A percentile compares a stretch with the other conserved stretches of the same genome.
Conservation (phyloP, 2,113 vertebrate species). For the Saccopteryx leptura region DNA sequence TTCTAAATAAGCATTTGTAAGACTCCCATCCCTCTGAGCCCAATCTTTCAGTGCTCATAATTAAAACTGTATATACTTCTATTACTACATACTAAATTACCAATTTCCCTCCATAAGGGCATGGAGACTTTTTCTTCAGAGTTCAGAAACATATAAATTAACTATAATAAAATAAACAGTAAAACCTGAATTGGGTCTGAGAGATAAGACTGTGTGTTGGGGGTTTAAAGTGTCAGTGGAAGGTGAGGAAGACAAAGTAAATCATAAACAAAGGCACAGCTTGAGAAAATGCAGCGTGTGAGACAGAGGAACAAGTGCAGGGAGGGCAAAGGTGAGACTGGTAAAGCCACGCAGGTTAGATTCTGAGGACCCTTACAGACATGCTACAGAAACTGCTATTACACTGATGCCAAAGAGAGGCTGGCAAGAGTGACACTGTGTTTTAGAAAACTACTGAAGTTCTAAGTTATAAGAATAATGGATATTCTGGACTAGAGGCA, state of each 20-base stretch:
- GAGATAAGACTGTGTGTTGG: background rate
- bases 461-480: background rate
- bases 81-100: conserved; percentile 47
- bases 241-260: conserved; percentile 12
- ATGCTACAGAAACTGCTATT: background rate
- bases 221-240: background rate
- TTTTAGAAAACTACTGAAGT: conserved; percentile 45
- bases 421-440: background rate
- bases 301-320: background rate
- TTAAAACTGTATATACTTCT: conserved; percentile 43
- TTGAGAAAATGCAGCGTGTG: conserved; percentile 35
- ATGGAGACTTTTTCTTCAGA: conserved; percentile 42
- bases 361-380: conserved; percentile 35
- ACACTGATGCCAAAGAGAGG: conserved; percentile 20
- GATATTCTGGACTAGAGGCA: background rate
- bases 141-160: conserved; percentile 5
- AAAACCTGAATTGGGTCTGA: conserved; percentile 37
- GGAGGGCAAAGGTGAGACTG: background rate
- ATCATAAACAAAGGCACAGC: conserved; percentile 59
- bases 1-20: conserved; percentile 55
- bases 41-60: conserved; percentile 28
- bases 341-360: conserved; percentile 27
- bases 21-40: background rate
- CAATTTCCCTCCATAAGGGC: conserved; percentile 29
- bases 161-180: conserved; percentile 28